These are phyloP conservation scores for Lordiphosa andalusiaca DNA, from an alignment of 2,888 invertebrate species.

Conservation along the genomic window DNA sequence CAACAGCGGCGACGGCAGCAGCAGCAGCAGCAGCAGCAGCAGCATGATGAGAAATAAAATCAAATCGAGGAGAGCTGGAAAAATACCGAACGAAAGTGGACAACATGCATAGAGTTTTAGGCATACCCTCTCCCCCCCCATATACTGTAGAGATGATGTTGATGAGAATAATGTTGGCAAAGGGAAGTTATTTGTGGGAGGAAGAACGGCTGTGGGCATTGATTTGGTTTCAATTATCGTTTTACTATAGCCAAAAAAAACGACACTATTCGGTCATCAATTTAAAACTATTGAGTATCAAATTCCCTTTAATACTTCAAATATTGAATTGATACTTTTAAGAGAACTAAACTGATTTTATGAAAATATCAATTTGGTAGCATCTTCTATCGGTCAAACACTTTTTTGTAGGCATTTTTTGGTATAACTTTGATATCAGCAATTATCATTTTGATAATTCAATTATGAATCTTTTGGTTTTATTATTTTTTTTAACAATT, in stretches of 20 bases:
- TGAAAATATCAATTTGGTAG: too few species aligned
- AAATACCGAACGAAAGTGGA: constrained; percentile 15
- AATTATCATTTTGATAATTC: too few species aligned
- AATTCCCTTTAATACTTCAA: too few species aligned
- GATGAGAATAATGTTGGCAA: constrained; percentile 29
- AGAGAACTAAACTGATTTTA: too few species aligned
- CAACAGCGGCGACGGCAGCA: constrained; percentile 26
- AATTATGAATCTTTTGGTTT: too few species aligned
- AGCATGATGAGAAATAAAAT: constrained; percentile 28
- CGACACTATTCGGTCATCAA: too few species aligned
- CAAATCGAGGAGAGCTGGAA: constrained; percentile 43
- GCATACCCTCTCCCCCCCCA: neutral
- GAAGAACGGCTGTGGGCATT: neutral
- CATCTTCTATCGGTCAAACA: too few species aligned
- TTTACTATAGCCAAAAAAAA: neutral
- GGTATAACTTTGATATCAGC: too few species aligned
- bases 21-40: constrained; percentile 13
- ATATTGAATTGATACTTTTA: too few species aligned
- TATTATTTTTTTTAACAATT: too few species aligned
- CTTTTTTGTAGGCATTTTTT: too few species aligned
- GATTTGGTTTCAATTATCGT: neutral
- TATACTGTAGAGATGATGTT: constrained; percentile 37
- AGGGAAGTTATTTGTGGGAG: constrained; percentile 1
- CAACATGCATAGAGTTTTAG: constrained; percentile 14
- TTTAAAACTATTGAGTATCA: too few species aligned